These are phyloP conservation scores for Anodontia alba DNA, from an alignment of 2,888 invertebrate species.

Conservation along the genomic window DNA sequence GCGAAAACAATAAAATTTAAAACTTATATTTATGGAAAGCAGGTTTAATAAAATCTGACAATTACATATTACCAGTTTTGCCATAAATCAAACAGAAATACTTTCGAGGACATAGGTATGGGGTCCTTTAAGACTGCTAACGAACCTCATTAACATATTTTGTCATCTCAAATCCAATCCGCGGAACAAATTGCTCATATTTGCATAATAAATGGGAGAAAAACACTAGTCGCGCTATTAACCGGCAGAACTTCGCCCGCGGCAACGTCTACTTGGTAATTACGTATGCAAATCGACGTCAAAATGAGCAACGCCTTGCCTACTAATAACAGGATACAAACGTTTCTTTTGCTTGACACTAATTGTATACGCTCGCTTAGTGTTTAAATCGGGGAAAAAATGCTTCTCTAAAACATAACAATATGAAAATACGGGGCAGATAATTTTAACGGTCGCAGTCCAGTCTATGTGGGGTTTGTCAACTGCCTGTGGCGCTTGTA, in stretches of 20 bases:
- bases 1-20: conserved; percentile 9
- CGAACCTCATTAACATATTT: conserved; percentile 8
- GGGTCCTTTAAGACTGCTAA: neutral
- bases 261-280: conserved; percentile 54
- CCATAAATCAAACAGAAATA: neutral
- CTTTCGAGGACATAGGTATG: conserved; percentile 3
- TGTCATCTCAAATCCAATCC: conserved; percentile 36
- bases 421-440: neutral
- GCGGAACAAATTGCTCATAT: conserved; percentile 55
- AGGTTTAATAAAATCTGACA: neutral
- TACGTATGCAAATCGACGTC: conserved; percentile 56
- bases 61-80: conserved; percentile 3
- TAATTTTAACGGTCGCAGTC: no score
- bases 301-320: conserved; percentile 45
- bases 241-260: conserved; percentile 32
- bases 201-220: conserved; percentile 63
- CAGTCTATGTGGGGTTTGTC: neutral
- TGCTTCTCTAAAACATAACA: neutral
- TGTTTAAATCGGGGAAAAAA: neutral
- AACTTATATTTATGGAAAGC: neutral
- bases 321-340: conserved; percentile 40
- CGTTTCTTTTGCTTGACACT: conserved; percentile 37
- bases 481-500: conserved; percentile 5
- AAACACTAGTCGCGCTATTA: conserved; percentile 46
- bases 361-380: conserved; percentile 20